Conservation (phyloP, 2,888 invertebrate species). For the Synergus laeviventris region DNA sequence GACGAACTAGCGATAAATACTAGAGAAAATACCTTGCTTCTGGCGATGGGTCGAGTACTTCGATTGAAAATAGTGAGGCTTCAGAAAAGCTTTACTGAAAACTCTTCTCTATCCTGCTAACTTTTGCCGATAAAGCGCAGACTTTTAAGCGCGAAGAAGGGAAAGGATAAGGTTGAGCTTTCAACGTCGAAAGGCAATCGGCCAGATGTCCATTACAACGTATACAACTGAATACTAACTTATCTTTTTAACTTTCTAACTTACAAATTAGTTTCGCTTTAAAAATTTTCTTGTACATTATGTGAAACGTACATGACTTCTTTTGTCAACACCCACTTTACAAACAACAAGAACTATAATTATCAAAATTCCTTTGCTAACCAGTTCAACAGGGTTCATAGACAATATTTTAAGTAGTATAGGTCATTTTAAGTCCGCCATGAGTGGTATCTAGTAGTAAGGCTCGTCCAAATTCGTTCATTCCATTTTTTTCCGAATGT, state of each 20-base stretch:
- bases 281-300: not conserved
- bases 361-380: too few relatives aligned
- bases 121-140: conserved; percentile 15
- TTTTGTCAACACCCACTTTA: too few relatives aligned
- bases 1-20: conserved; percentile 59
- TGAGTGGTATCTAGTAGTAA: too few relatives aligned
- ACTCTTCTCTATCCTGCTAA: conserved; percentile 30
- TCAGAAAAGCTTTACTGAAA: conserved; percentile 42
- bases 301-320: too few relatives aligned
- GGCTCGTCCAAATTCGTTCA: too few relatives aligned
- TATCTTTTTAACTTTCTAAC: not conserved
- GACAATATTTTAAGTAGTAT: too few relatives aligned
- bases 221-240: not conserved
- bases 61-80: conserved; percentile 56
- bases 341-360: too few relatives aligned
- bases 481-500: too few relatives aligned
- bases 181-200: not conserved
- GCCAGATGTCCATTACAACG: not conserved
- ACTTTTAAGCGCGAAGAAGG: conserved; percentile 1
- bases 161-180: not conserved
- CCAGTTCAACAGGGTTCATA: too few relatives aligned
- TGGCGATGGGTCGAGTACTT: conserved; percentile 50
- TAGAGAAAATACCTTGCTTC: conserved; percentile 55
- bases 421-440: too few relatives aligned
- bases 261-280: not conserved